Conservation (phyloP, 2,888 invertebrate species). For the Parascotia fuliginaria region DNA sequence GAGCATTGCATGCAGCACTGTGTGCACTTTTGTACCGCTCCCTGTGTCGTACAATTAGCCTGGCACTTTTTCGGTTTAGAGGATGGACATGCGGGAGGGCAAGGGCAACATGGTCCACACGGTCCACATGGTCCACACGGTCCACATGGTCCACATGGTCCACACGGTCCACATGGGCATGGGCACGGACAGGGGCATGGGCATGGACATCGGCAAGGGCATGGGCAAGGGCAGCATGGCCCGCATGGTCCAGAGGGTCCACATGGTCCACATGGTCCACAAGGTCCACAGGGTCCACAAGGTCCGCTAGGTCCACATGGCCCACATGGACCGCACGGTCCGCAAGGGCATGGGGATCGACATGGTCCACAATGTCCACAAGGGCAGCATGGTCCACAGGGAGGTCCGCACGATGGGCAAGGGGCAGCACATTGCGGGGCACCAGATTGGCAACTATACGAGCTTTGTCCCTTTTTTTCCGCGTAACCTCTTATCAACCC, state of each 20-base stretch:
- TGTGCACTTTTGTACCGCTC: background rate
- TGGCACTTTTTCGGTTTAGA: background rate
- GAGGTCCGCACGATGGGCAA: conserved; percentile 49
- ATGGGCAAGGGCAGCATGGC: conserved; percentile 33
- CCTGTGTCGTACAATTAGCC: background rate
- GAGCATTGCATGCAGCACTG: background rate
- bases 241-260: conserved; percentile 50
- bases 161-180: conserved; percentile 10
- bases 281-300: conserved; percentile 49
- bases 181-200: conserved; percentile 42
- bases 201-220: conserved; percentile 26
- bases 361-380: conserved; percentile 44
- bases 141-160: conserved; percentile 9
- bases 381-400: conserved; percentile 45
- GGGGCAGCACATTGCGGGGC: background rate
- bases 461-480: conserved; percentile 45
- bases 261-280: conserved; percentile 51
- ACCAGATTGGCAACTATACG: too few species aligned
- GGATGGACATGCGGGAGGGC: conserved; percentile 45
- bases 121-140: conserved; percentile 33
- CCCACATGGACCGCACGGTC: conserved; percentile 51
- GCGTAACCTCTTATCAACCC: conserved; percentile 49
- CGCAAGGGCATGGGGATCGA: conserved; percentile 58
- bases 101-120: conserved; percentile 45
- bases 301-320: conserved; percentile 51